Conservation (phyloP, 2,888 invertebrate genomes). For the Xanthorhoe designata region DNA sequence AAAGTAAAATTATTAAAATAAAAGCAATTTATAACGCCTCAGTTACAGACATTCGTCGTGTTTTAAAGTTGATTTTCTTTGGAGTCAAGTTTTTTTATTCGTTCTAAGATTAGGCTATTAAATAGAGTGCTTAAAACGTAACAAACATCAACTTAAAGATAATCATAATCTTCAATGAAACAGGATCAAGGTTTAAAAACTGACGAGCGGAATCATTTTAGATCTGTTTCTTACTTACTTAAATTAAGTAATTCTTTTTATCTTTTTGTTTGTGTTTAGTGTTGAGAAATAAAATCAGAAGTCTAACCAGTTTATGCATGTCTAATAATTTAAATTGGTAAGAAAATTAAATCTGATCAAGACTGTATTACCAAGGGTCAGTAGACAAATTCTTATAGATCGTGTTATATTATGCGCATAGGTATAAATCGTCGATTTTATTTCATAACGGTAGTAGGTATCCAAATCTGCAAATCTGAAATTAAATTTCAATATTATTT, state of each 20-base stretch:
- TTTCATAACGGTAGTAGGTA: no score
- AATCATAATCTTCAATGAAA: conserved; percentile 16
- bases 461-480: no score
- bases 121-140: not conserved
- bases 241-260: not conserved
- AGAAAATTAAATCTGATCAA: no score
- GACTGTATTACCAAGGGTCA: no score
- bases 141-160: conserved; percentile 3
- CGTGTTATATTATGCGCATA: no score
- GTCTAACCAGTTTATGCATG: no score
- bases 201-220: conserved; percentile 22
- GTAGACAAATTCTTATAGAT: no score
- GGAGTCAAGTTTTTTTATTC: not conserved
- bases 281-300: no score
- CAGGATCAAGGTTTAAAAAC: conserved; percentile 5
- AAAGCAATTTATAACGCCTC: not conserved
- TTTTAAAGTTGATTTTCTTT: not conserved
- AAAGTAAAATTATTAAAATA: not conserved
- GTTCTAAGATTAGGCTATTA: not conserved
- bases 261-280: no score
- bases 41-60: not conserved
- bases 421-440: no score
- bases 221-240: not conserved
- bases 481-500: no score
- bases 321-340: no score